A percentile compares a stretch with the other conserved stretches of the same genome.
Evolutionary conservation across 2,113 vertebrate species (phyloP).

Genomic region (Phyllostomus discolor): DNA sequence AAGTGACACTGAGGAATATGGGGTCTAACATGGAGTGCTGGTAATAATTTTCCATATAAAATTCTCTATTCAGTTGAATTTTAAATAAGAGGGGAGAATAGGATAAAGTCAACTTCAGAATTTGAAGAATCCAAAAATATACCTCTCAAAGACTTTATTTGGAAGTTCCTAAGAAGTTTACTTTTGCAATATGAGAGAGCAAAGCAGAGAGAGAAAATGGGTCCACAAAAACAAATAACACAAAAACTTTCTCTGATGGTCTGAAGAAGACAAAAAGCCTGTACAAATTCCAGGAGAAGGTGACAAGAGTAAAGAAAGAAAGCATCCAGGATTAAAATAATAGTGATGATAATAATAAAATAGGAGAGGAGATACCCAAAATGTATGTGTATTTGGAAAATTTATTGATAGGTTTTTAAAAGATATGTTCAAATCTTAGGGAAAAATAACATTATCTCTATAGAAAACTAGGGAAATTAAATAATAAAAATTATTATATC

Average conservation of each 20-base stretch:
- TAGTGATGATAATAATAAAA: neutral
- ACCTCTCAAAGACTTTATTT: neutral
- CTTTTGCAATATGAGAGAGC: neutral
- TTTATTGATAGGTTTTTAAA: neutral
- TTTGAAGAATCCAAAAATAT: neutral
- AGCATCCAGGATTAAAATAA: neutral
- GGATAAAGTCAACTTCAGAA: neutral
- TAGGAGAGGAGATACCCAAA: neutral
- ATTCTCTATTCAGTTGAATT: neutral
- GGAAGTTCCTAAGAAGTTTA: neutral
- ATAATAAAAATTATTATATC: neutral
- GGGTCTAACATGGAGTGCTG: neutral
- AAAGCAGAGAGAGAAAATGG: neutral
- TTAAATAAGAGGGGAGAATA: neutral
- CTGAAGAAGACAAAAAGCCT: neutral
- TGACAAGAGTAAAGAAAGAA: neutral
- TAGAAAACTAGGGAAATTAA: neutral
- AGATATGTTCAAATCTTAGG: neutral
- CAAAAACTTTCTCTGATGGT: neutral
- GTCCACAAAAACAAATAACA: neutral
- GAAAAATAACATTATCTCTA: neutral
- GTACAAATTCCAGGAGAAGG: neutral
- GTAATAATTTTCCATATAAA: neutral
- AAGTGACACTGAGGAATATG: neutral
- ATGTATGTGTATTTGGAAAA: neutral